Percentiles rank a stretch among this genome's conserved stretches.
Conservation (phyloP, 2,888 invertebrate species). For the Lithodes maja region DNA sequence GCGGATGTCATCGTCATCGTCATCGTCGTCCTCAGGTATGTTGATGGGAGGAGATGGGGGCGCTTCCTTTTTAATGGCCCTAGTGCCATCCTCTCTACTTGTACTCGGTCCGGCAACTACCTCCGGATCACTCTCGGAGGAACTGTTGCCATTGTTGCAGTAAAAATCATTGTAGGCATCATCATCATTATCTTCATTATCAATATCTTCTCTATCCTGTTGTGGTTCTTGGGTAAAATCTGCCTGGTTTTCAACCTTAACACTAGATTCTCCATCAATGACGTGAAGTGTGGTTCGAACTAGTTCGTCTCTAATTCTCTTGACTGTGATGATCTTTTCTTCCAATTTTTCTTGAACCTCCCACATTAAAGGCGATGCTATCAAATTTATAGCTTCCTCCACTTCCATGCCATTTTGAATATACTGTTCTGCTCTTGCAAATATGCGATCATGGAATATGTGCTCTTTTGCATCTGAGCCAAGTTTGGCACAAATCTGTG, state of each 20-base stretch:
- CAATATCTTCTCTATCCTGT: not conserved
- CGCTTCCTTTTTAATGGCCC: not conserved
- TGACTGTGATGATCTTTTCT: not conserved
- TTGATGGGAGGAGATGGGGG: not conserved
- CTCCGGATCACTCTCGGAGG: not conserved
- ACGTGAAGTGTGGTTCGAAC: not conserved
- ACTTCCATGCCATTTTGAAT: slow-evolving; percentile 36
- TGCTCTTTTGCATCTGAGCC: slow-evolving; percentile 40
- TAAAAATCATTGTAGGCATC: not conserved
- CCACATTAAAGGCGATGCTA: slow-evolving; percentile 13
- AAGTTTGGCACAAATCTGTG: slow-evolving; percentile 20
- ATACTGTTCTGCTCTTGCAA: slow-evolving; percentile 34
- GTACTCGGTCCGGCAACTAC: not conserved
- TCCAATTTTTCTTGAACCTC: slow-evolving; percentile 19
- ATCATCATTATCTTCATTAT: not conserved
- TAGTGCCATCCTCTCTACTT: not conserved
- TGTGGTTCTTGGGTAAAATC: not conserved
- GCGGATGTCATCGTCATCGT: slow-evolving; percentile 42
- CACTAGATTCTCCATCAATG: not conserved
- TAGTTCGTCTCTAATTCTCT: slow-evolving; percentile 32
- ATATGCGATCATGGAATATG: slow-evolving; percentile 10
- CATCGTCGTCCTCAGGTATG: not conserved
- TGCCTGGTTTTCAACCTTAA: not conserved
- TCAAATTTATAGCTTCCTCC: slow-evolving; percentile 28
- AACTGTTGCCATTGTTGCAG: not conserved